phyloP scores from a whole-genome alignment of 35 echinoderm and acorn worm species.

The Lytechinus variegatus region DNA sequence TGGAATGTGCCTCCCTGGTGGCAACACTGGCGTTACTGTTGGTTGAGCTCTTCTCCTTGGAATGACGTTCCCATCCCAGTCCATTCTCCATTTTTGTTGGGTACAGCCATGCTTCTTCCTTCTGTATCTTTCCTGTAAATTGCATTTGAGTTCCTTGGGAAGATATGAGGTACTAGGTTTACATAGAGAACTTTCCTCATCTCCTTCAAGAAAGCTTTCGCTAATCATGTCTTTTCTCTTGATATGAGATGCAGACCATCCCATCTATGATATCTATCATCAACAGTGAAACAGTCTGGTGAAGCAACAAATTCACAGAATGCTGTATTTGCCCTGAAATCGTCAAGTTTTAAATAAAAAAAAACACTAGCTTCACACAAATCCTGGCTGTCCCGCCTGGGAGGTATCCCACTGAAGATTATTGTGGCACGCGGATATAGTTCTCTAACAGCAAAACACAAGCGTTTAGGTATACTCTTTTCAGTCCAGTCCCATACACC shows the following conservation, averaged over 20 bases:
- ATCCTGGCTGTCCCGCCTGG: not conserved
- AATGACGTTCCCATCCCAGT: not conserved
- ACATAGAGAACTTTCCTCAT: too few relatives aligned
- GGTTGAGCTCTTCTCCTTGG: too few relatives aligned
- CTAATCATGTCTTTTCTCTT: too few relatives aligned
- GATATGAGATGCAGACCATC: too few relatives aligned
- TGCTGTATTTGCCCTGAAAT: not conserved
- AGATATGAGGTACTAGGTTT: not conserved
- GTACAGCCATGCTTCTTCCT: not conserved
- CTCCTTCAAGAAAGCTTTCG: too few relatives aligned
- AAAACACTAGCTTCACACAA: not conserved
- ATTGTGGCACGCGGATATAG: not conserved
- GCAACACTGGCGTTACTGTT: too few relatives aligned
- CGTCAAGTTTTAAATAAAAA: not conserved
- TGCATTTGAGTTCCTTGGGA: not conserved
- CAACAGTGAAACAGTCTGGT: too few relatives aligned
- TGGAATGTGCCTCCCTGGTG: not conserved
- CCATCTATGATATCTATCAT: too few relatives aligned
- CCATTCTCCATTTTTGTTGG: not conserved
- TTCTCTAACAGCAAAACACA: not conserved
- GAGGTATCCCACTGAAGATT: not conserved
- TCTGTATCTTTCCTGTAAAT: not conserved
- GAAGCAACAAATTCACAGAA: too few relatives aligned
- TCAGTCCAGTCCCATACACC: not conserved
- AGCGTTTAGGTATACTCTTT: not conserved